Percentiles rank a stretch among this genome's conserved stretches.
Evolutionary conservation across 2,113 vertebrate genomes (phyloP).

Genomic region (Bos javanicus): DNA sequence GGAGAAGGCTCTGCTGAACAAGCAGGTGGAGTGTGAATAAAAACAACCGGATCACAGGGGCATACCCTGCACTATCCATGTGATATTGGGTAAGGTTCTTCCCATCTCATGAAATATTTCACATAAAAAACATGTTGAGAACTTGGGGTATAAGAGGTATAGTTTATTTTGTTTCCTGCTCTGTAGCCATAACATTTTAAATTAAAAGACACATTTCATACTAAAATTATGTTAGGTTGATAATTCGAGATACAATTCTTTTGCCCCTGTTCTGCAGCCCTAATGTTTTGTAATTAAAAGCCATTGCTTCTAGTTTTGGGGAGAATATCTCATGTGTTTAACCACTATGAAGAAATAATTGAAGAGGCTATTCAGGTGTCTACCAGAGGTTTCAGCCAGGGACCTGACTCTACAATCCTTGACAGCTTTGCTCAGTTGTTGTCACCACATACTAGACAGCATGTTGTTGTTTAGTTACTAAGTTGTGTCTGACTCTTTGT

Average conservation of each 20-base stretch:
- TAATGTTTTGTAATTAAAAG: background rate
- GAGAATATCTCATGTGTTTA: background rate
- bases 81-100: background rate
- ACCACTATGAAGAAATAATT: background rate
- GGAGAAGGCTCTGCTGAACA: background rate
- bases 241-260: background rate
- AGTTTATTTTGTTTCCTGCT: background rate
- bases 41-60: background rate
- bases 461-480: background rate
- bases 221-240: background rate
- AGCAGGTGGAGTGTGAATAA: background rate
- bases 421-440: background rate
- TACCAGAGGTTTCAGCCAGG: background rate
- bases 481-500: background rate
- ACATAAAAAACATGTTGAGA: background rate
- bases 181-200: background rate
- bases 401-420: background rate
- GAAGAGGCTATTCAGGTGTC: background rate
- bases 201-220: conserved; percentile 10
- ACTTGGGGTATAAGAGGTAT: background rate
- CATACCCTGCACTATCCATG: background rate
- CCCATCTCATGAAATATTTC: background rate
- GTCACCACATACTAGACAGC: background rate
- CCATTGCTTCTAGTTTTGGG: background rate
- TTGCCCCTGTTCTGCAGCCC: background rate